Evolutionary conservation across 92 coral and sea anemone genomes (phyloP).

Genomic region (Ricordea florida): DNA sequence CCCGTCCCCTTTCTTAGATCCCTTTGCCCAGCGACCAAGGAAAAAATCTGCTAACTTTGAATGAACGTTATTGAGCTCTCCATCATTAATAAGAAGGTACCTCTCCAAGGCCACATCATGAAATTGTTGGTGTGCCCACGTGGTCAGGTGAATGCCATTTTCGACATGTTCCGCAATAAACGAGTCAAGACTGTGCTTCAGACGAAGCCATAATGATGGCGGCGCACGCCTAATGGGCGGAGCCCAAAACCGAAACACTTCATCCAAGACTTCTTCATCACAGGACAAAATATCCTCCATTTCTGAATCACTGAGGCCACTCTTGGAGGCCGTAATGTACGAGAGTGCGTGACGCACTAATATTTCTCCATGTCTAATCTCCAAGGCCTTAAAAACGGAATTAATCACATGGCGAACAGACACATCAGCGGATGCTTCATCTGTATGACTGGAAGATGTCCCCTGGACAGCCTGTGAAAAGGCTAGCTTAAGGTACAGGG

Average conservation of each 20-base stretch:
- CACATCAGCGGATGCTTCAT: constrained; percentile 42
- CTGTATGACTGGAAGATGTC: constrained; percentile 63
- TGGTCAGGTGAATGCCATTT: constrained; percentile 76
- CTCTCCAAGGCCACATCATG: constrained; percentile 83
- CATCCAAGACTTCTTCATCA: constrained; percentile 80
- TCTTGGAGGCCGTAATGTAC: constrained; percentile 76
- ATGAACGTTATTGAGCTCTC: constrained; percentile 59
- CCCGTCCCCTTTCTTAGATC: constrained; percentile 71
- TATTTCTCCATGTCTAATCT: constrained; percentile 74
- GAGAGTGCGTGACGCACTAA: constrained; percentile 67
- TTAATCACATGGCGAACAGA: constrained; percentile 63
- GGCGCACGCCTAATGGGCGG: constrained; percentile 82
- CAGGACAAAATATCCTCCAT: constrained; percentile 89
- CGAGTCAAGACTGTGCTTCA: constrained; percentile 77
- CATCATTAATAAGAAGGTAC: constrained; percentile 66
- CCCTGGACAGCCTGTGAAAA: constrained; percentile 70
- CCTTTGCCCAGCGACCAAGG: constrained; percentile 81
- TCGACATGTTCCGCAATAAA: constrained; percentile 69
- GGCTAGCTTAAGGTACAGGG: constrained; percentile 80
- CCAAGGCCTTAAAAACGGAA: constrained; percentile 72
- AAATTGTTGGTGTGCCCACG: constrained; percentile 90
- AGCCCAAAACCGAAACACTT: constrained; percentile 71
- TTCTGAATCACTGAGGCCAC: constrained; percentile 88
- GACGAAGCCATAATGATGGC: constrained; percentile 69
- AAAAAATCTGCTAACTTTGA: constrained; percentile 77